These are phyloP conservation scores for Anguilla marmorata DNA, from an alignment of 2,797 vertebrate species.

Conservation along the genomic window DNA sequence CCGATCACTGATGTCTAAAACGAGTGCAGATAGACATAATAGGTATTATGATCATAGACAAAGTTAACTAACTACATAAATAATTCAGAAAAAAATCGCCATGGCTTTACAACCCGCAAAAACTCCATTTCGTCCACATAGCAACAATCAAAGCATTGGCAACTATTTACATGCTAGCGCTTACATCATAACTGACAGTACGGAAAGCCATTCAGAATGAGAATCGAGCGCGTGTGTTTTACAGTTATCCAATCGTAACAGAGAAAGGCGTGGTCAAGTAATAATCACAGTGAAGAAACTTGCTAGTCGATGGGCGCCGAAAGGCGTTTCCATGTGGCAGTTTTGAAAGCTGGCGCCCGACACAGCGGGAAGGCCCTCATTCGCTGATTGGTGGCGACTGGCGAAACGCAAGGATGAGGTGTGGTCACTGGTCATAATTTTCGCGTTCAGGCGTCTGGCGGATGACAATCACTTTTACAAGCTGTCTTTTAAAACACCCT, in stretches of 20 bases:
- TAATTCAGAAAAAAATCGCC: neutral
- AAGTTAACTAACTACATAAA: neutral
- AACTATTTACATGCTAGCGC: neutral
- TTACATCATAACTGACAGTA: slow-evolving; percentile 15
- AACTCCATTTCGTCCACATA: neutral
- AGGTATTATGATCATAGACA: neutral
- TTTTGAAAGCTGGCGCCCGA: slow-evolving; percentile 76
- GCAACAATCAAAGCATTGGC: neutral
- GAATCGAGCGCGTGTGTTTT: neutral
- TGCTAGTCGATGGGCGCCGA: slow-evolving; percentile 3
- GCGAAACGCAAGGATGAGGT: neutral
- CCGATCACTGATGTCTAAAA: neutral
- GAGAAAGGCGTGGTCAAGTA: neutral
- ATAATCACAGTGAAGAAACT: neutral
- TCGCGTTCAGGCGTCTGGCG: neutral
- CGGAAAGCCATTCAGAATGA: slow-evolving; percentile 6
- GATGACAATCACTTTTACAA: no score
- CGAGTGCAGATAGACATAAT: neutral
- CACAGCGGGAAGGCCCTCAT: slow-evolving; percentile 64
- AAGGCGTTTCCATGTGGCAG: slow-evolving; percentile 26
- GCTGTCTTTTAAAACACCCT: no score
- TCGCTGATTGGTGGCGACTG: slow-evolving; percentile 44
- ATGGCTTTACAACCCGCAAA: neutral
- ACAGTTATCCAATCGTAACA: slow-evolving; percentile 14
- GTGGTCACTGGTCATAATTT: neutral